A percentile compares a stretch with the other conserved stretches of the same genome.
Conservation (phyloP, 2,797 vertebrate species). For the Meriones psammophilus region DNA sequence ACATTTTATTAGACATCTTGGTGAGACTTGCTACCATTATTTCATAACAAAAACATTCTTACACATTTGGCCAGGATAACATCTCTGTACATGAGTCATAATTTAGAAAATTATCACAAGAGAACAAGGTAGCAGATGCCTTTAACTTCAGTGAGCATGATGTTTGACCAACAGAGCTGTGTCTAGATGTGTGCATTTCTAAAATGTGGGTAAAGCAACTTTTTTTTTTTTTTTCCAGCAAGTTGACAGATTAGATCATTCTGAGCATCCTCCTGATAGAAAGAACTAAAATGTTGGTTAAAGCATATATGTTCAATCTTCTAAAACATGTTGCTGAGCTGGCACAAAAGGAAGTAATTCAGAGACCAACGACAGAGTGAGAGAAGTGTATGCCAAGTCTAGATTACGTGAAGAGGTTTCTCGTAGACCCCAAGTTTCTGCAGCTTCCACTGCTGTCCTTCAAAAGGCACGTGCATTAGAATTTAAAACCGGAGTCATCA, state of each 20-base stretch:
- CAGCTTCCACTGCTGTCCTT: background rate
- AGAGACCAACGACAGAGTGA: slow-evolving; percentile 36
- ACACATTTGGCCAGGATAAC: slow-evolving; percentile 5
- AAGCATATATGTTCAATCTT: slow-evolving; percentile 55
- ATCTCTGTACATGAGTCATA: background rate
- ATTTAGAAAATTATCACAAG: background rate
- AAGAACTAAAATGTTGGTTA: slow-evolving; percentile 29
- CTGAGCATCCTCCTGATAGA: slow-evolving; percentile 12
- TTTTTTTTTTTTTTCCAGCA: background rate
- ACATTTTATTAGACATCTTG: slow-evolving; percentile 27
- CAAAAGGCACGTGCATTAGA: background rate
- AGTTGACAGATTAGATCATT: slow-evolving; percentile 39
- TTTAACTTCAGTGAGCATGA: background rate
- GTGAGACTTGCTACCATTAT: background rate
- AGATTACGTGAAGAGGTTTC: background rate
- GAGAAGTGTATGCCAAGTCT: background rate
- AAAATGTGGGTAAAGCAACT: background rate
- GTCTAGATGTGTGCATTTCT: background rate
- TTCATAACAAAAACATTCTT: background rate
- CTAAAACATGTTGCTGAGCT: slow-evolving; percentile 48
- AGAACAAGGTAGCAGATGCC: background rate
- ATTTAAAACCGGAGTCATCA: background rate
- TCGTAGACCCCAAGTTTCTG: background rate
- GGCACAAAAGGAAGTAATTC: slow-evolving; percentile 54
- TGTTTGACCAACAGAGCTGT: background rate